These are phyloP conservation scores for Eugnorisma glareosa DNA, from an alignment of 2,888 invertebrate species.

Conservation along the genomic window DNA sequence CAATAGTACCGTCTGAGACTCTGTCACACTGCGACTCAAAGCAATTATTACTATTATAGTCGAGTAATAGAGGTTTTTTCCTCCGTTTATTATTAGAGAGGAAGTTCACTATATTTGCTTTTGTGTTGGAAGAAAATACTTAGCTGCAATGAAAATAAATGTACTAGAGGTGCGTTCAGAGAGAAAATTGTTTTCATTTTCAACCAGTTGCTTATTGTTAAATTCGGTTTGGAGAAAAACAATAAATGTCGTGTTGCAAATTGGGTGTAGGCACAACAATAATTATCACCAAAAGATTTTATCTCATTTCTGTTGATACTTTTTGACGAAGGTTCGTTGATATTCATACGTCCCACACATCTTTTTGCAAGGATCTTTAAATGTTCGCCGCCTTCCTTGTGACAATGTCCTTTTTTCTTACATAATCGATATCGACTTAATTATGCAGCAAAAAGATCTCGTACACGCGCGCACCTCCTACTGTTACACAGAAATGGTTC, in stretches of 20 bases:
- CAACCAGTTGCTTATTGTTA: no score
- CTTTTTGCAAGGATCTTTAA: constrained; percentile 42
- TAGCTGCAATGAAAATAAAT: constrained; percentile 9
- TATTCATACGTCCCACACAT: constrained; percentile 43
- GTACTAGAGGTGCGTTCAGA: neutral
- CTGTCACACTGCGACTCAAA: constrained; percentile 48
- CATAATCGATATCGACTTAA: constrained; percentile 66
- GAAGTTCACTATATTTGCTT: constrained; percentile 41
- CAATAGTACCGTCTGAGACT: constrained; percentile 54
- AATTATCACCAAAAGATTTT: constrained; percentile 19
- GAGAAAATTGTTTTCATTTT: neutral
- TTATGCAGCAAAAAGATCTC: constrained; percentile 67
- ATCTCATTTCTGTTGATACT: constrained; percentile 23
- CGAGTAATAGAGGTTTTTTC: constrained; percentile 43
- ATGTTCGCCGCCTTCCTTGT: constrained; percentile 44
- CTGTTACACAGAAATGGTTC: constrained; percentile 60
- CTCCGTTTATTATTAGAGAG: constrained; percentile 41
- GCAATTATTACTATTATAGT: constrained; percentile 51
- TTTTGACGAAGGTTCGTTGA: constrained; percentile 23
- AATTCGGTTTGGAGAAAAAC: neutral
- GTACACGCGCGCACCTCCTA: constrained; percentile 50
- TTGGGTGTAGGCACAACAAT: constrained; percentile 1
- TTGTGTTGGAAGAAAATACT: constrained; percentile 33
- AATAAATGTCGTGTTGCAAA: neutral
- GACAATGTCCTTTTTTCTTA: constrained; percentile 52